These are phyloP conservation scores for Xiphias gladius DNA, from an alignment of 2,113 vertebrate genomes.

Conservation along the genomic window DNA sequence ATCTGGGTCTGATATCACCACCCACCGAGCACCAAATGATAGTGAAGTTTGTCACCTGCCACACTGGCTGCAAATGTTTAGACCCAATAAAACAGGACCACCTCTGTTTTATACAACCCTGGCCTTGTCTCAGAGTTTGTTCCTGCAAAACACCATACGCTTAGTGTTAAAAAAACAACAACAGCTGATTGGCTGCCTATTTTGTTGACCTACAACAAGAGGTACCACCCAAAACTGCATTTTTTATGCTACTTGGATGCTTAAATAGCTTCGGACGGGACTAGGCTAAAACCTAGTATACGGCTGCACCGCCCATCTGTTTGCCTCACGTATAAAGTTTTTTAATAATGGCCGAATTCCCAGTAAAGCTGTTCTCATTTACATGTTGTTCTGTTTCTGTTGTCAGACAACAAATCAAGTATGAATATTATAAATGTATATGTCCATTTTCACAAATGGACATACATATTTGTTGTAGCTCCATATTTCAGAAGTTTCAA, in stretches of 20 bases:
- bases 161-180: background rate
- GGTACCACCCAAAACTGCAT: background rate
- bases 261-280: background rate
- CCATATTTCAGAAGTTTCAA: too few species aligned
- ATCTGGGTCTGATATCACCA: background rate
- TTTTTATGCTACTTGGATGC: background rate
- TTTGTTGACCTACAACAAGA: background rate
- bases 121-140: background rate
- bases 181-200: background rate
- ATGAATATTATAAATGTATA: too few species aligned
- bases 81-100: background rate
- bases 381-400: too few species aligned
- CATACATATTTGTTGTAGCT: too few species aligned
- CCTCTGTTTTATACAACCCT: background rate
- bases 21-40: slow-evolving; percentile 3
- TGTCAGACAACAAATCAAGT: too few species aligned
- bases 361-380: too few species aligned
- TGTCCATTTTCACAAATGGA: too few species aligned
- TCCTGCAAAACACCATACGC: background rate
- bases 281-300: too few species aligned
- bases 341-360: too few species aligned
- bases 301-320: too few species aligned
- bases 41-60: background rate
- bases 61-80: background rate
- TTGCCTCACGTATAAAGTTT: too few species aligned